Conservation (phyloP, 1,140 invertebrate species). For the Thaumatotibia leucotreta region DNA sequence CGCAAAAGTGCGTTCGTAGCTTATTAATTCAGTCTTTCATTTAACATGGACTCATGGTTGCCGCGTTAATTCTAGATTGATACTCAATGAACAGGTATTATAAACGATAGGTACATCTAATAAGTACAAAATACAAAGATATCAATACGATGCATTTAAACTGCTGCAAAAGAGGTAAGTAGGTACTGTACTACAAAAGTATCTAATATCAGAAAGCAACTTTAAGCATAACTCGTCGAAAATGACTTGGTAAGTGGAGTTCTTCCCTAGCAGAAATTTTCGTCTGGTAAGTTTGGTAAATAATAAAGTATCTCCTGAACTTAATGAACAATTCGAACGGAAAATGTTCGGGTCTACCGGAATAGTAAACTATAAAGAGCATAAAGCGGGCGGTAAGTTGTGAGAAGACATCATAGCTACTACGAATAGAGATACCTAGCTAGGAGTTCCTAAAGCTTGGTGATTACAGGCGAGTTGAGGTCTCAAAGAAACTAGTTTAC, state of each 20-base stretch:
- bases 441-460: neutral
- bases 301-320: neutral
- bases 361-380: neutral
- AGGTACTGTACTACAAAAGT: neutral
- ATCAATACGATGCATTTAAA: no score
- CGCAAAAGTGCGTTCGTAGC: no score
- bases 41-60: no score
- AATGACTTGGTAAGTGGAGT: neutral
- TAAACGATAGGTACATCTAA: no score
- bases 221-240: slow-evolving; percentile 1
- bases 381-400: neutral
- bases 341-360: neutral
- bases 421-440: neutral
- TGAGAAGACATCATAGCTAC: neutral
- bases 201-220: neutral
- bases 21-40: no score
- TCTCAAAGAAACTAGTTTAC: neutral
- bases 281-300: neutral
- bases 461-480: neutral
- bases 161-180: neutral
- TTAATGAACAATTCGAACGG: neutral
- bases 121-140: no score
- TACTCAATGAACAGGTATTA: no score
- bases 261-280: neutral
- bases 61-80: no score